Evolutionary conservation across 2,113 vertebrate species (phyloP).

Genomic region (Carlito syrichta): DNA sequence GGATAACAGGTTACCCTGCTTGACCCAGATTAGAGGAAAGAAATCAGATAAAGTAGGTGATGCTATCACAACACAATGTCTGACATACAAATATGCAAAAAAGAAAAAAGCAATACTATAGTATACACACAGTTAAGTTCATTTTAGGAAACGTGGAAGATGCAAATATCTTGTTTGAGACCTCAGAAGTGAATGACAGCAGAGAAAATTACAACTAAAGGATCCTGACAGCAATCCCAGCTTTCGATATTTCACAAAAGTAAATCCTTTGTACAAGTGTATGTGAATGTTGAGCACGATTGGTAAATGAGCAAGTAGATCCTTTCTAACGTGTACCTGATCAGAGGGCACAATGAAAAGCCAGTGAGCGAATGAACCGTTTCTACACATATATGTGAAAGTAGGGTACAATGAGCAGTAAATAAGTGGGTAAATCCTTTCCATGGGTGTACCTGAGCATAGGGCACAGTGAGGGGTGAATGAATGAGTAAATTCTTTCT

Average conservation of each 20-base stretch:
- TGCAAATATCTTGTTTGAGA: background rate
- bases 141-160: background rate
- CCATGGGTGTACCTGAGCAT: too few species aligned
- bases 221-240: background rate
- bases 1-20: background rate
- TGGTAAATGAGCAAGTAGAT: too few species aligned
- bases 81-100: background rate
- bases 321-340: too few species aligned
- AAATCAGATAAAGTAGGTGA: background rate
- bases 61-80: background rate
- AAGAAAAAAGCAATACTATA: background rate
- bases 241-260: background rate
- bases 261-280: background rate
- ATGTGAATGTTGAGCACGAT: too few species aligned
- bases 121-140: too few species aligned
- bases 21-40: background rate
- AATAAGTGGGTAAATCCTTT: too few species aligned
- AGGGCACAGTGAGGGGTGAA: too few species aligned
- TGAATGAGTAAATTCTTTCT: too few species aligned
- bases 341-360: too few species aligned
- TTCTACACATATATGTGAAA: too few species aligned
- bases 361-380: too few species aligned
- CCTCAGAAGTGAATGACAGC: background rate
- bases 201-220: background rate
- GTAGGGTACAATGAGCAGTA: too few species aligned